Evolutionary conservation across 2,888 invertebrate species (phyloP).

Genomic region (Ennomos erosarius): DNA sequence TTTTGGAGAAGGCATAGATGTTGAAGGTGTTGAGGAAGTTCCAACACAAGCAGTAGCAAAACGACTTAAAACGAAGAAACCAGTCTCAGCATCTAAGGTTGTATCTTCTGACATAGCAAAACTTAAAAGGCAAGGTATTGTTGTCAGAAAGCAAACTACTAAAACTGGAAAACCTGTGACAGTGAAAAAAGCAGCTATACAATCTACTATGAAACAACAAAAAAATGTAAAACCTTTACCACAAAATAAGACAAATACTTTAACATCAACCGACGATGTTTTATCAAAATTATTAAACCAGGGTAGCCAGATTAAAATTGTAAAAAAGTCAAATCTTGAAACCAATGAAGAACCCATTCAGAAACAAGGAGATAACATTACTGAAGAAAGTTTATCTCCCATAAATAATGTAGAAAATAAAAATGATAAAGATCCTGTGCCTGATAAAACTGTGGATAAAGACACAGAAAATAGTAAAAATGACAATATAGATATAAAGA

Average conservation of each 20-base stretch:
- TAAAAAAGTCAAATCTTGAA: slow-evolving; percentile 58
- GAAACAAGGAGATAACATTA: slow-evolving; percentile 23
- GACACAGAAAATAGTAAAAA: slow-evolving; percentile 6
- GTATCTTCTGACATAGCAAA: slow-evolving; percentile 65
- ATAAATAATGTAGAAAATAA: slow-evolving; percentile 19
- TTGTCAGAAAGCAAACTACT: slow-evolving; percentile 64
- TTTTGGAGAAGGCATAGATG: slow-evolving; percentile 76
- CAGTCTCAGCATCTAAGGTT: slow-evolving; percentile 46
- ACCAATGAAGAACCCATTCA: slow-evolving; percentile 19
- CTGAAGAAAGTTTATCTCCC: slow-evolving; percentile 25
- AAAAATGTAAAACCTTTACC: slow-evolving; percentile 22
- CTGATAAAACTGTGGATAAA: slow-evolving; percentile 5
- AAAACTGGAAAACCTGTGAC: slow-evolving; percentile 21
- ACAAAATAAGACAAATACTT: slow-evolving; percentile 34
- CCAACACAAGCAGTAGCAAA: slow-evolving; percentile 71
- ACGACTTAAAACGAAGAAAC: slow-evolving; percentile 63
- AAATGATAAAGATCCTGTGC: background rate
- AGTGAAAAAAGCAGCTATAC: slow-evolving; percentile 9
- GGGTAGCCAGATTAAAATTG: slow-evolving; percentile 74
- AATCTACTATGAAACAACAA: slow-evolving; percentile 9
- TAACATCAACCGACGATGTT: slow-evolving; percentile 63
- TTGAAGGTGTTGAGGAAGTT: slow-evolving; percentile 79
- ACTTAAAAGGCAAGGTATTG: slow-evolving; percentile 73
- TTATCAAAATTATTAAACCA: slow-evolving; percentile 72
- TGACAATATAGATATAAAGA: slow-evolving; percentile 7